Evolutionary conservation across 1,140 invertebrate genomes (phyloP), one percentile per base, ranked within the genome.

Genomic region (Diplogasteroides magnus): DNA sequence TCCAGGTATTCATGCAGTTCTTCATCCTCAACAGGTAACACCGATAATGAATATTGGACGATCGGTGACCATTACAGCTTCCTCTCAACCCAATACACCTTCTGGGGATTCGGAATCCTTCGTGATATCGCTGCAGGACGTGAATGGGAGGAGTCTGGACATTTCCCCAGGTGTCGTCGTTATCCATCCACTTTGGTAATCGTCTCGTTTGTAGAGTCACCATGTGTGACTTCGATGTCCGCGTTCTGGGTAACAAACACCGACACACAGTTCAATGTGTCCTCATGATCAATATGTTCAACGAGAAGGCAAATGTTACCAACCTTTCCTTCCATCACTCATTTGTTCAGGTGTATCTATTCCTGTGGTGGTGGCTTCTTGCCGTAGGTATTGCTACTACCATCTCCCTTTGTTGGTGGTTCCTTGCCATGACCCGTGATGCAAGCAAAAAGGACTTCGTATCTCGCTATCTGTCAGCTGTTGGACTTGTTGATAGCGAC

Each of bases 91-190:
- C 83, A 84, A 61, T 86, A 84, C 74, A 82, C 84, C 56, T 78
- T 86, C 69, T 86, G 84, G 75, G 86, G 86, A n/a, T 77, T 86
- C n/a, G 84, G 86, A 74, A 85, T 87, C n/a, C 66, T 87, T 0
- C 68, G 78, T 28, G 83, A 85, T 69, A 69, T 87, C 26, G 77
- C 82, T 1, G 71, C 74, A 31, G 84, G 85, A 31, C 63, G 75
- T 1, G 81, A 84, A 72, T 87, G 85, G 84, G 78, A 79, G 29
- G 69, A 82, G 76, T 68, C 80, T 70, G 84, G 77, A 69, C 77
- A 81, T 56, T 81, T 81, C 61, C 79, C 79, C 1, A 71, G 77
- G 78, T 80, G 61, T 37, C n/a, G n/a, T 15, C 26, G 60, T 11
- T 29, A 13, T 57, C 25, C 59, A 29, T 25, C 15, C 15, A 11